Conservation (phyloP, 2,888 invertebrate species). For the Lasius platythorax region DNA sequence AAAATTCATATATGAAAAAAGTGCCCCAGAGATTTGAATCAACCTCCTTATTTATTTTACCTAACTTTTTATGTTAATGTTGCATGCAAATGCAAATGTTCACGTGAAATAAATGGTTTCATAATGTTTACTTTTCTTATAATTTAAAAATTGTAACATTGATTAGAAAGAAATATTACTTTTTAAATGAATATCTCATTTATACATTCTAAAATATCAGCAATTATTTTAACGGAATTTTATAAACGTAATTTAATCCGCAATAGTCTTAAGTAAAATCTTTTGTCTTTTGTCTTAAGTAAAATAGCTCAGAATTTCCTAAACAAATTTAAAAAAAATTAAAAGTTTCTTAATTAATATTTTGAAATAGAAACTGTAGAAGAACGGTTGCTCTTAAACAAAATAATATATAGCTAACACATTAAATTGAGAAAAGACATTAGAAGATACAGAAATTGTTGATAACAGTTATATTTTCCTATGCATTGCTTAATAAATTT, state of each 20-base stretch:
- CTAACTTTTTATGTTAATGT: constrained; percentile 34
- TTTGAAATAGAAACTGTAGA: background rate
- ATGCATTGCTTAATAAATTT: background rate
- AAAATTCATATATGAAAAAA: constrained; percentile 25
- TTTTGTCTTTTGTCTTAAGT: background rate
- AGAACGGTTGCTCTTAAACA: background rate
- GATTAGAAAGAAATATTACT: background rate
- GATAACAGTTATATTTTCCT: constrained; percentile 5
- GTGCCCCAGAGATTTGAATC: background rate
- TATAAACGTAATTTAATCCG: constrained; percentile 7
- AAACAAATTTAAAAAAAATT: background rate
- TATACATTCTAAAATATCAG: background rate
- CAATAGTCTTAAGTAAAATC: constrained; percentile 10
- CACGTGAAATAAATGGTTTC: background rate
- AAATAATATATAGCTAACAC: background rate
- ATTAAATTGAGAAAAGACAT: too few relatives aligned
- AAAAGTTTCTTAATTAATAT: constrained; percentile 18
- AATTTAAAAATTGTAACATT: background rate
- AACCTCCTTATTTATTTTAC: constrained; percentile 16
- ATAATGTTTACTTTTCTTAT: background rate
- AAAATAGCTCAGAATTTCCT: background rate
- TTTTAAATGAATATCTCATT: constrained; percentile 11
- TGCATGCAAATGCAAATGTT: constrained; percentile 28
- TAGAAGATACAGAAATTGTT: background rate
- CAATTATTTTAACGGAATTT: constrained; percentile 13